These are phyloP conservation scores for Scophthalmus maximus DNA, from an alignment of 2,113 vertebrate species.

Conservation along the genomic window DNA sequence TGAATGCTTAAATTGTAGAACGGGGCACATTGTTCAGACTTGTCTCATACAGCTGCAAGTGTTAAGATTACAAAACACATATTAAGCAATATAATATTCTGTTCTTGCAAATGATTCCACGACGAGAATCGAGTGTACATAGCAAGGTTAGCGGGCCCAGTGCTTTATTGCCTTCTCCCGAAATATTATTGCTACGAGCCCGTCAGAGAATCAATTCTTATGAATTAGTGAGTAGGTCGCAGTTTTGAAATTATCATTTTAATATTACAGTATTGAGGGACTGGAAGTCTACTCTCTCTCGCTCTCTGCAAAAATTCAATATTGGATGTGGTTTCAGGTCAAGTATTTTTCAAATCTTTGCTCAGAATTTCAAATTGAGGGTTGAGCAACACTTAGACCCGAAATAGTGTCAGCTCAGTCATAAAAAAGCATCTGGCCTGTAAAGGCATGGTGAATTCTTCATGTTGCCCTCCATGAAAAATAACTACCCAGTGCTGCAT, in stretches of 20 bases:
- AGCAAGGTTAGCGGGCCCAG: conserved; percentile 47
- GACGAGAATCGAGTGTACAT: conserved; percentile 26
- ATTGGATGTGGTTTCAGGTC: conserved; percentile 47
- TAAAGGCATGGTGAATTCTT: conserved; percentile 52
- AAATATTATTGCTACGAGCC: conserved; percentile 62
- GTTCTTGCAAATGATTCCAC: conserved; percentile 47
- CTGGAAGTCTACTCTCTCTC: conserved; percentile 18
- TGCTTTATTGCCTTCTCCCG: conserved; percentile 64
- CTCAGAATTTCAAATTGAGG: conserved; percentile 41
- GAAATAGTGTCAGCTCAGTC: conserved; percentile 29
- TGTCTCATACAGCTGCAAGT: neutral
- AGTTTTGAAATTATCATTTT: conserved; percentile 67
- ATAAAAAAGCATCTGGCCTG: conserved; percentile 43
- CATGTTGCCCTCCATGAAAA: conserved; percentile 39
- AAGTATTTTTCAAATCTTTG: conserved; percentile 49
- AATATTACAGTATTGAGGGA: conserved; percentile 51
- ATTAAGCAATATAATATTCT: conserved; percentile 42
- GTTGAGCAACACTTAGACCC: conserved; percentile 29
- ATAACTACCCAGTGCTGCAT: conserved; percentile 32
- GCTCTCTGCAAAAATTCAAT: conserved; percentile 34
- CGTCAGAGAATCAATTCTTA: conserved; percentile 64
- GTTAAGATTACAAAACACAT: conserved; percentile 35
- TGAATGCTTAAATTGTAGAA: too few species aligned
- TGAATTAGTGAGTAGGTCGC: conserved; percentile 65
- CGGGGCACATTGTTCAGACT: too few species aligned